phyloP scores from a whole-genome alignment of 2,113 vertebrate genomes.

The Sapayoa aenigma region DNA sequence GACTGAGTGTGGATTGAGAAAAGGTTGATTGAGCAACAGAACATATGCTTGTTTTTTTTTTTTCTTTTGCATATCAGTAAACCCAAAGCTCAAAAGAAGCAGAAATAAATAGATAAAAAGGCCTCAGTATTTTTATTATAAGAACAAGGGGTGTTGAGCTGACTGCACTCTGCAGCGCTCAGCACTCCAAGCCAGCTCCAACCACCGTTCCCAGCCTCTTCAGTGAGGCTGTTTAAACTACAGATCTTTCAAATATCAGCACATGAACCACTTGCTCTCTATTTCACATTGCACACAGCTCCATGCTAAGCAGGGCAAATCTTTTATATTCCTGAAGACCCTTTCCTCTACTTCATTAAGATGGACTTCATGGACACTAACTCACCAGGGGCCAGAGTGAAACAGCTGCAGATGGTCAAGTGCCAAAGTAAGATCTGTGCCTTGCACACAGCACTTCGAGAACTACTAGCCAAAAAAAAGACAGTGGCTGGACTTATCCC shows the following conservation, averaged over 20 bases:
- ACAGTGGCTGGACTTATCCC: neutral
- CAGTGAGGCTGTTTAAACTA: neutral
- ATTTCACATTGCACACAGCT: conserved; percentile 2
- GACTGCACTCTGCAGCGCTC: neutral
- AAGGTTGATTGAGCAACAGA: conserved; percentile 33
- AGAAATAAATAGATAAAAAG: neutral
- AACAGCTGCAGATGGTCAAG: conserved; percentile 55
- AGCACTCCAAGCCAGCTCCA: neutral
- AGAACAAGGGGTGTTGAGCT: neutral
- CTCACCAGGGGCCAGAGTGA: conserved; percentile 17
- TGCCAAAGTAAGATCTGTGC: conserved; percentile 12
- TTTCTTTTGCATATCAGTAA: neutral
- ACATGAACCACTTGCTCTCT: neutral
- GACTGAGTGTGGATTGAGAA: conserved; percentile 24
- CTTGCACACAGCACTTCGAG: neutral
- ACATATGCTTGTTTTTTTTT: neutral
- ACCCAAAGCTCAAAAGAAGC: neutral
- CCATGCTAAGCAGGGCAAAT: conserved; percentile 28
- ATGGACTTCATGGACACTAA: conserved; percentile 46
- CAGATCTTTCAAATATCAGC: neutral
- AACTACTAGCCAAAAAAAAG: neutral
- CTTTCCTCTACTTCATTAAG: conserved; percentile 51
- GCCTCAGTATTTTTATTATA: neutral
- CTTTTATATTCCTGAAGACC: conserved; percentile 47
- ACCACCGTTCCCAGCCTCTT: neutral